Percentiles rank a stretch among this genome's conserved stretches.
phyloP scores from a whole-genome alignment of 2,888 invertebrate species.

The Flabesymbios commensalis region DNA sequence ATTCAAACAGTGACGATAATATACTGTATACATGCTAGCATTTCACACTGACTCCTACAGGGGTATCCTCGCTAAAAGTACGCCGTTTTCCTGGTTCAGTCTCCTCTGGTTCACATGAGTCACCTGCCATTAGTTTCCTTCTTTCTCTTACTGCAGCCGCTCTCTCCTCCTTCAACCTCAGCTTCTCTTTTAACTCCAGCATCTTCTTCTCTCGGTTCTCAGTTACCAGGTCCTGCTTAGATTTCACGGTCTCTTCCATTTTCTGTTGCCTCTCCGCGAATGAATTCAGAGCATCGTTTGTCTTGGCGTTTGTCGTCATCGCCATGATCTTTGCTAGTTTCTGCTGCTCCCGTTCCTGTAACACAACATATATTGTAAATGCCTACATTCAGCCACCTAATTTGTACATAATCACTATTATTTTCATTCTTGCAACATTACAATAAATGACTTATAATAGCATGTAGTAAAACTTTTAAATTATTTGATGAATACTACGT shows the following conservation, averaged over 20 bases:
- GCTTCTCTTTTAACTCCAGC: background rate
- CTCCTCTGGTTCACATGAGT: background rate
- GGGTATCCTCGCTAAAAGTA: background rate
- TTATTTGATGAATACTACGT: too few species aligned
- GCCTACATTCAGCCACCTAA: too few species aligned
- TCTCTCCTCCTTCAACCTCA: background rate
- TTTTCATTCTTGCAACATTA: too few species aligned
- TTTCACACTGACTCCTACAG: too few species aligned
- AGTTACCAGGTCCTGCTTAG: background rate
- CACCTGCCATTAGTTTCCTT: background rate
- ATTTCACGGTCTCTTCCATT: background rate
- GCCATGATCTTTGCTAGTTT: background rate
- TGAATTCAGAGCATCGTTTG: background rate
- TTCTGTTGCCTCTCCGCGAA: background rate
- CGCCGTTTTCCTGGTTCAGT: background rate
- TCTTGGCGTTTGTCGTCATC: background rate
- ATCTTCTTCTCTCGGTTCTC: conserved; percentile 3
- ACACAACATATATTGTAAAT: too few species aligned
- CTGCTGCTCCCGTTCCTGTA: conserved; percentile 3
- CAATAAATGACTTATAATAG: too few species aligned
- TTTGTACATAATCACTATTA: too few species aligned
- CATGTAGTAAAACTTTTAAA: too few species aligned
- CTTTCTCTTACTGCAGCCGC: background rate
- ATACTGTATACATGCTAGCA: too few species aligned
- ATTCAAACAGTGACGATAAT: too few species aligned